Conservation (phyloP, 2,113 vertebrate species). For the Fregata magnificens region DNA sequence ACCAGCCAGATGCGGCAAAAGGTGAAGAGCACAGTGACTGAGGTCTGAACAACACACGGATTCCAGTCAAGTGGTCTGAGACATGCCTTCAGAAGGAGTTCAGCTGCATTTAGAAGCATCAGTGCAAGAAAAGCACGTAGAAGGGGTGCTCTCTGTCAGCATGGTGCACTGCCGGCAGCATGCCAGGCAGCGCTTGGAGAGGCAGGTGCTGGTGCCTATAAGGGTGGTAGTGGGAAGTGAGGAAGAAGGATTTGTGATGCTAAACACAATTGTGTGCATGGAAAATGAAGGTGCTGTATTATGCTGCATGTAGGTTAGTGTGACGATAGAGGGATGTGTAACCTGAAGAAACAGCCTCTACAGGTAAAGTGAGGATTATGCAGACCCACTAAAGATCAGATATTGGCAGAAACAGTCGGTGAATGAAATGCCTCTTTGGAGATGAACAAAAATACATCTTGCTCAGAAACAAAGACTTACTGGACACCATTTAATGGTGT, state of each 20-base stretch:
- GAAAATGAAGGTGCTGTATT: not conserved
- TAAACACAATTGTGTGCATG: not conserved
- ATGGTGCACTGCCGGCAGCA: too few relatives aligned
- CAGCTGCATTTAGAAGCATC: not conserved
- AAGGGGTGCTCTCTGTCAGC: fast-evolving
- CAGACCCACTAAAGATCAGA: not conserved
- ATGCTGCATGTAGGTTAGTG: not conserved
- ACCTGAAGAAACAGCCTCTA: not conserved
- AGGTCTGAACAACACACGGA: not conserved
- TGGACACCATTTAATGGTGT: not conserved
- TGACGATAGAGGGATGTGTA: too few relatives aligned
- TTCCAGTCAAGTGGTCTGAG: not conserved
- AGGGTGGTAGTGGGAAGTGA: not conserved
- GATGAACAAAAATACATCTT: not conserved
- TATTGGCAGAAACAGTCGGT: not conserved
- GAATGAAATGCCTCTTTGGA: not conserved
- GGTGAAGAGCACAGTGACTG: not conserved
- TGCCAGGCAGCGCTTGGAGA: fast-evolving
- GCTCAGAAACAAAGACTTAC: not conserved
- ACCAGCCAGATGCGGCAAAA: not conserved
- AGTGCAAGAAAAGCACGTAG: not conserved
- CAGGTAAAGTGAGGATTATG: not conserved
- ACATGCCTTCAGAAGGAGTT: not conserved
- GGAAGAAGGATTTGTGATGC: not conserved
- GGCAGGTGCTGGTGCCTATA: not conserved